These are phyloP conservation scores for Scopus umbretta DNA, from an alignment of 2,113 vertebrate species.

Conservation along the genomic window DNA sequence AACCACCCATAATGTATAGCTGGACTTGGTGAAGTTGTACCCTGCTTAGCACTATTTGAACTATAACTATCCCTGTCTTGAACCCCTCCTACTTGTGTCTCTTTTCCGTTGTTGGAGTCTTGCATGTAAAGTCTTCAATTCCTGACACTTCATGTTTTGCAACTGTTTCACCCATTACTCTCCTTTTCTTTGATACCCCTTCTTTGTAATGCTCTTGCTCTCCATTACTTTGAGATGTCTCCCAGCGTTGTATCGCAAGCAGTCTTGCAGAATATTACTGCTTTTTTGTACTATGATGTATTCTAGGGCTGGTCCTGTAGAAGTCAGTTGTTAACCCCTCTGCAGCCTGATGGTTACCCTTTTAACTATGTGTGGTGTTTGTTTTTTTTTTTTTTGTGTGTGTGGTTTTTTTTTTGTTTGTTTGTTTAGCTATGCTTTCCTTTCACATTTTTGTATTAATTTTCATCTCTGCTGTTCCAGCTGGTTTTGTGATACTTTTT, in stretches of 20 bases:
- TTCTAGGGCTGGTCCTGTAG: background rate
- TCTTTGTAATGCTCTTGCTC: background rate
- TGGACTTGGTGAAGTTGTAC: background rate
- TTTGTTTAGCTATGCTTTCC: background rate
- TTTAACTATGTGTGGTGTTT: background rate
- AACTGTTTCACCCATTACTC: background rate
- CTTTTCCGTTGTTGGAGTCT: background rate
- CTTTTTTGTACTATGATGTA: background rate
- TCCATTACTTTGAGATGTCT: background rate
- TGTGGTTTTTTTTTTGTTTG: background rate
- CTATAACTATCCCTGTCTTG: background rate
- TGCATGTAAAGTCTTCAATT: background rate
- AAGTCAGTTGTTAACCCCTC: background rate
- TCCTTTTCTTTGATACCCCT: background rate
- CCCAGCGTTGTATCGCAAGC: background rate
- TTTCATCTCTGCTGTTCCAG: background rate
- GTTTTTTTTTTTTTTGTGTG: no score
- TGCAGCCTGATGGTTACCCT: background rate
- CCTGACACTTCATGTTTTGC: fast-evolving
- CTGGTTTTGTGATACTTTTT: background rate
- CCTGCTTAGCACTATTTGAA: background rate
- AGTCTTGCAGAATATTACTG: background rate
- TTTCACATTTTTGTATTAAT: background rate
- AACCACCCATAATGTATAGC: fast-evolving
- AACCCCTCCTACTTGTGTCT: background rate